Evolutionary conservation across 2,888 invertebrate species (phyloP).

Genomic region (Plemyria rubiginata): DNA sequence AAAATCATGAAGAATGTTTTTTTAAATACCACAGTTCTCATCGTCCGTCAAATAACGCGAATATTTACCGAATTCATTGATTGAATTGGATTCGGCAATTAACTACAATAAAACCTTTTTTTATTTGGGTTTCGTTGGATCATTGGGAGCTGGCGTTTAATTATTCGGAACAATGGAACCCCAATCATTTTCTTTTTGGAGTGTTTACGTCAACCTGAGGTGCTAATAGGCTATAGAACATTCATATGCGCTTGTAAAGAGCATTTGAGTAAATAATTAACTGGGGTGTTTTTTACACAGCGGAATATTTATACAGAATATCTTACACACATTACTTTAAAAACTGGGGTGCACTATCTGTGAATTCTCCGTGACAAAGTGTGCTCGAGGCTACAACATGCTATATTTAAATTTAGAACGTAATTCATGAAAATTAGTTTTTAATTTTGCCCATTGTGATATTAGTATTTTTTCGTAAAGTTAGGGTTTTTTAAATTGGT

Average conservation of each 20-base stretch:
- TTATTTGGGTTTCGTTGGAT: constrained; percentile 15
- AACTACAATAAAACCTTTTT: constrained; percentile 12
- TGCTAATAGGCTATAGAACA: not conserved
- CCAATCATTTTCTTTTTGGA: constrained; percentile 49
- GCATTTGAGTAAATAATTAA: not conserved
- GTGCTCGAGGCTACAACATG: no score
- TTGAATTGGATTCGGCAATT: constrained; percentile 11
- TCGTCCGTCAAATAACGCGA: constrained; percentile 1
- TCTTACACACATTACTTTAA: no score
- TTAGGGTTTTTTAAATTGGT: not conserved
- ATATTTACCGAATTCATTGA: constrained; percentile 14
- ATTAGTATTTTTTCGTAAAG: not conserved
- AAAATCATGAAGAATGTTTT: not conserved
- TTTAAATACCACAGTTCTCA: not conserved
- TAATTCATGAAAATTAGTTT: not conserved
- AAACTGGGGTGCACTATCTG: no score
- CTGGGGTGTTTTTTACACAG: no score
- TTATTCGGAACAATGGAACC: constrained; percentile 65
- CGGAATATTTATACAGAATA: no score
- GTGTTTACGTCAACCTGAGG: constrained; percentile 43
- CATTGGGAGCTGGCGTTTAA: constrained; percentile 51
- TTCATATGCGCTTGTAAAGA: not conserved
- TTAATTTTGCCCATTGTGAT: not conserved
- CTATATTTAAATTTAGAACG: no score
- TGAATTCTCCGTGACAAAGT: no score